Conservation (phyloP, 1,140 invertebrate genomes). For the Atopsyche davidsoni region DNA sequence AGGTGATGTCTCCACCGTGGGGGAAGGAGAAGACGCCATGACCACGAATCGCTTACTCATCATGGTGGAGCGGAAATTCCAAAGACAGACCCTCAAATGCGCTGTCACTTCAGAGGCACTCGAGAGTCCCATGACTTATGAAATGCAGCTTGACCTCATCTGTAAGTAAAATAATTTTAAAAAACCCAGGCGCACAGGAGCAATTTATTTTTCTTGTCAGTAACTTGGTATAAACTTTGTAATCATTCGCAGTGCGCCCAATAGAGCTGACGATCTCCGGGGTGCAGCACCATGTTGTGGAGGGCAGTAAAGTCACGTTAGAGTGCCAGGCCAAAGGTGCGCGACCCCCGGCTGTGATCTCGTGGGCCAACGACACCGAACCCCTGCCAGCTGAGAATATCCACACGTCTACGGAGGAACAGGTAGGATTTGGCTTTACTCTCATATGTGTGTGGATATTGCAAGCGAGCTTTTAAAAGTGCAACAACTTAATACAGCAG, state of each 20-base stretch:
- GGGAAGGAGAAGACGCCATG: slow-evolving; percentile 21
- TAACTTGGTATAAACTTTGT: neutral
- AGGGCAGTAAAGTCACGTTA: slow-evolving; percentile 70
- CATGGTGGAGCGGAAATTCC: slow-evolving; percentile 17
- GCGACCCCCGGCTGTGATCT: slow-evolving; percentile 70
- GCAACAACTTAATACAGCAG: no score
- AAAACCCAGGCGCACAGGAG: no score
- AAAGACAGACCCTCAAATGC: slow-evolving; percentile 22
- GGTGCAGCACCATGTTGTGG: slow-evolving; percentile 65
- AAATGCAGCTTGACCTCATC: slow-evolving; percentile 23
- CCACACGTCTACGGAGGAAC: slow-evolving; percentile 32
- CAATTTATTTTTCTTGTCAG: neutral
- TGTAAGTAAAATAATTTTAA: slow-evolving; percentile 13
- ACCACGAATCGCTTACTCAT: slow-evolving; percentile 24
- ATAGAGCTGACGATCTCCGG: slow-evolving; percentile 66
- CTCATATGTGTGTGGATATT: no score
- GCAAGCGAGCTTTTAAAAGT: no score
- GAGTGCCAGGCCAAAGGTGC: slow-evolving; percentile 71
- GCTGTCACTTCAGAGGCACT: slow-evolving; percentile 21
- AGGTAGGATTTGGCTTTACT: no score
- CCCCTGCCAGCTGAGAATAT: slow-evolving; percentile 46
- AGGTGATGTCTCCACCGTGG: slow-evolving; percentile 22
- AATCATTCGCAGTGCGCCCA: slow-evolving; percentile 59
- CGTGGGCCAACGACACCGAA: slow-evolving; percentile 74
- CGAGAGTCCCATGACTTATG: slow-evolving; percentile 12